Percentiles rank a stretch among this genome's conserved stretches.
phyloP scores from a whole-genome alignment of 2,888 invertebrate species.

The Epistrophe grossulariae region DNA sequence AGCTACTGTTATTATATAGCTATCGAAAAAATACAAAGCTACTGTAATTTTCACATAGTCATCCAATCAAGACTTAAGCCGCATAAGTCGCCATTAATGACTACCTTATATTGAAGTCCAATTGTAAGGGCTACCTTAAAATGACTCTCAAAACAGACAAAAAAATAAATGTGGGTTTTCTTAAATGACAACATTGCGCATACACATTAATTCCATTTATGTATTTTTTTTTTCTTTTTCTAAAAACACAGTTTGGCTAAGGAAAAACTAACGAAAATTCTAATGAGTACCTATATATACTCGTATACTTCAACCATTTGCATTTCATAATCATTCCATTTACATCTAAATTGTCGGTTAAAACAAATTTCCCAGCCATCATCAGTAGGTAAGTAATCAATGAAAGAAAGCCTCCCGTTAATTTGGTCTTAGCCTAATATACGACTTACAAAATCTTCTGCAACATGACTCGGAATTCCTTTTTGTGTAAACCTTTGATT shows the following conservation, averaged over 20 bases:
- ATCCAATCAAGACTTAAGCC: slow-evolving; percentile 35
- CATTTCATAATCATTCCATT: slow-evolving; percentile 61
- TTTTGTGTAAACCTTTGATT: slow-evolving; percentile 28
- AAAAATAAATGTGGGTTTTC: slow-evolving; percentile 46
- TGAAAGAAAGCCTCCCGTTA: slow-evolving; percentile 27
- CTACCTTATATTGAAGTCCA: not conserved
- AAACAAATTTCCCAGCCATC: slow-evolving; percentile 66
- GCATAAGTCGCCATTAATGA: slow-evolving; percentile 39
- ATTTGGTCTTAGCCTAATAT: slow-evolving; percentile 52
- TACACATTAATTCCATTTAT: not conserved
- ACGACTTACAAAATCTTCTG: slow-evolving; percentile 60
- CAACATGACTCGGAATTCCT: slow-evolving; percentile 36
- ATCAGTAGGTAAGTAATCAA: slow-evolving; percentile 21
- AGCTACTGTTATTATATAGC: slow-evolving; percentile 33
- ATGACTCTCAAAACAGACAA: slow-evolving; percentile 20
- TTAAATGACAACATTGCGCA: slow-evolving; percentile 65
- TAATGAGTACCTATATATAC: not conserved
- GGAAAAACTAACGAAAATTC: slow-evolving; percentile 27
- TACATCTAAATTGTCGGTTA: slow-evolving; percentile 55
- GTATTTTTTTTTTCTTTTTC: not conserved
- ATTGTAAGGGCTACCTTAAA: slow-evolving; percentile 35
- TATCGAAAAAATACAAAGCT: not conserved
- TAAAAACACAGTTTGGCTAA: not conserved
- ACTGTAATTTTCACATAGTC: slow-evolving; percentile 35
- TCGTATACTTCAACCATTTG: slow-evolving; percentile 29